A percentile compares a stretch with the other conserved stretches of the same genome.
phyloP scores from a whole-genome alignment of 1,140 invertebrate species.

The Megalopta genalis region DNA sequence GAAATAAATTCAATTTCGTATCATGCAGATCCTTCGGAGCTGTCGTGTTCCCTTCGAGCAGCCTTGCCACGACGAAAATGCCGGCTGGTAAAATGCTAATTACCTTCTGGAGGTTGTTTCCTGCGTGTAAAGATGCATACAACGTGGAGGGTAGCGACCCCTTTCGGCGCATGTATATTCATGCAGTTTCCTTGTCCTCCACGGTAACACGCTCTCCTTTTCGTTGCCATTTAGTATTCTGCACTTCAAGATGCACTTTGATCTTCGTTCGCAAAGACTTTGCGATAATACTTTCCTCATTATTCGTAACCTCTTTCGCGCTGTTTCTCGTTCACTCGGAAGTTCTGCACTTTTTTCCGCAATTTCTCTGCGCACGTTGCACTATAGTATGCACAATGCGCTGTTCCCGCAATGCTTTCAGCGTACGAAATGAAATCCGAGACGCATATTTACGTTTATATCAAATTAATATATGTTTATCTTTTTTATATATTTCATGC shows the following conservation, averaged over 20 bases:
- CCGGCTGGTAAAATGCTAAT: slow-evolving; percentile 58
- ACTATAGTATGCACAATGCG: too few relatives aligned
- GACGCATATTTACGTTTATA: too few relatives aligned
- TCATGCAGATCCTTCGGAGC: slow-evolving; percentile 11
- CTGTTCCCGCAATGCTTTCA: too few relatives aligned
- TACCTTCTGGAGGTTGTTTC: slow-evolving; percentile 42
- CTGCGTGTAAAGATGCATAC: slow-evolving; percentile 45
- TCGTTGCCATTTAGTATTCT: not conserved
- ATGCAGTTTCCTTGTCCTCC: slow-evolving; percentile 19
- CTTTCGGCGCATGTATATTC: slow-evolving; percentile 53
- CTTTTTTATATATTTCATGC: too few relatives aligned
- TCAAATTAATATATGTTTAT: too few relatives aligned
- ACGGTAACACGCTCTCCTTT: not conserved
- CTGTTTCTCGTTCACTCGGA: too few relatives aligned
- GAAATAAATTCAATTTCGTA: not conserved
- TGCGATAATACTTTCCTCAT: not conserved
- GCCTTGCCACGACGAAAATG: slow-evolving; percentile 7
- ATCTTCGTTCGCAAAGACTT: not conserved
- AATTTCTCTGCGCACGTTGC: too few relatives aligned
- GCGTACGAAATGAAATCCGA: too few relatives aligned
- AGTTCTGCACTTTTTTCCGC: too few relatives aligned
- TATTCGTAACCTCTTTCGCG: not conserved
- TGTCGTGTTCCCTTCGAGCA: not conserved
- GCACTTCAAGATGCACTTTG: slow-evolving; percentile 8
- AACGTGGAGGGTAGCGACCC: slow-evolving; percentile 35